These are phyloP conservation scores for Paracyprichromis sp. DNA, from an alignment of 2,113 vertebrate genomes.

Conservation along the genomic window DNA sequence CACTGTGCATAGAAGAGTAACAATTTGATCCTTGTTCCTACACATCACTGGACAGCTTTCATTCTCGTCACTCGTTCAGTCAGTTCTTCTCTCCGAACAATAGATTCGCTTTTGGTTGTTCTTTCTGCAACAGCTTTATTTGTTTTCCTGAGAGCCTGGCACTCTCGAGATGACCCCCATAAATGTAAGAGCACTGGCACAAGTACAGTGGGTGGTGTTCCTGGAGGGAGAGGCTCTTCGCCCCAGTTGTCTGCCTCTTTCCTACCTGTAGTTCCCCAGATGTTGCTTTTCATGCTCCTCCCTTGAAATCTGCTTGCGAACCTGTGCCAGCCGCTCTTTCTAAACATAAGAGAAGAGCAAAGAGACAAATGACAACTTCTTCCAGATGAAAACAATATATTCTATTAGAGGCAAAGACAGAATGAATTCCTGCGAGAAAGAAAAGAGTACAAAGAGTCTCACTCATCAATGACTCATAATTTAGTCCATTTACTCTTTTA, in stretches of 20 bases:
- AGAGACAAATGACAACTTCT: not conserved
- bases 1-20: not conserved
- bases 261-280: slow-evolving; percentile 97
- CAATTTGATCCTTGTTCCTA: not conserved
- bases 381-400: not conserved
- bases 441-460: not conserved
- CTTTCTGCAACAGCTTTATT: not conserved
- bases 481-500: slow-evolving; percentile 19
- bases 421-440: not conserved
- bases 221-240: not conserved
- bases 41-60: not conserved
- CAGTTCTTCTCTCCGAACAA: not conserved
- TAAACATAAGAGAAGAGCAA: slow-evolving; percentile 56
- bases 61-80: not conserved
- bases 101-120: not conserved
- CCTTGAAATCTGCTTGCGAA: slow-evolving; percentile 91
- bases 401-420: not conserved
- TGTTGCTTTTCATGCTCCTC: slow-evolving; percentile 94
- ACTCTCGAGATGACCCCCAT: slow-evolving; percentile 24
- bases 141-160: slow-evolving; percentile 18
- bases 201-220: not conserved
- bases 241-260: not conserved
- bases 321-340: slow-evolving; percentile 93
- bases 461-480: slow-evolving; percentile 23
- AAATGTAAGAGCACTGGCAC: slow-evolving; percentile 28